Percentiles rank a stretch among this genome's conserved stretches.
These are phyloP conservation scores for Aspidiotus destructor DNA, from an alignment of 2,888 invertebrate genomes.

Conservation along the genomic window DNA sequence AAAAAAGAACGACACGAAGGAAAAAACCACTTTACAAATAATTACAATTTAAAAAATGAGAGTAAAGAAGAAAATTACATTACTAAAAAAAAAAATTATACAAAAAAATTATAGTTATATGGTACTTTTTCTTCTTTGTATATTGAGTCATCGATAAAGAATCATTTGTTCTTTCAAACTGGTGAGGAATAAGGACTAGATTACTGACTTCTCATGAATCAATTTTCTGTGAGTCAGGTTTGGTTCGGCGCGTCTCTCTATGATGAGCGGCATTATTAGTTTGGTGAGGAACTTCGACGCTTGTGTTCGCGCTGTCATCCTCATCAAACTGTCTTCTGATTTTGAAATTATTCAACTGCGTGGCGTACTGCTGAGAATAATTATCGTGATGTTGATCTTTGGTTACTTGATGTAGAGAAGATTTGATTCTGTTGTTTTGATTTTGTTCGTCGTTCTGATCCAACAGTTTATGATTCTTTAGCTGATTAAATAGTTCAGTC, in stretches of 20 bases:
- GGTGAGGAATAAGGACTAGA: conserved; percentile 29
- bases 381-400: conserved; percentile 5
- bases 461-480: conserved; percentile 15
- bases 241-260: not conserved
- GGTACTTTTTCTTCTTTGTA: conserved; percentile 27
- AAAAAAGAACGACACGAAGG: not conserved
- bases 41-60: conserved; percentile 21
- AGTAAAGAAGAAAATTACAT: conserved; percentile 21
- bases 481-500: conserved; percentile 29
- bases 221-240: not conserved
- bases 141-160: not conserved
- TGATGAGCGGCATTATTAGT: not conserved
- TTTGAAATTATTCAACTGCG: conserved; percentile 27
- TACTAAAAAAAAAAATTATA: conserved; percentile 2
- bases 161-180: conserved; percentile 8
- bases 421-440: conserved; percentile 8
- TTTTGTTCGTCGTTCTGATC: not conserved
- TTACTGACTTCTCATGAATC: conserved; percentile 11
- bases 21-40: conserved; percentile 8
- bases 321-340: conserved; percentile 21
- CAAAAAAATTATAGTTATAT: conserved; percentile 27
- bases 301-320: conserved; percentile 1
- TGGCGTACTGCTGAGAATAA: conserved; percentile 28
- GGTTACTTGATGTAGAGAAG: not conserved
- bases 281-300: not conserved